A percentile compares a stretch with the other conserved stretches of the same genome.
Evolutionary conservation across 2,113 vertebrate genomes (phyloP).

Genomic region (Larimichthys crocea): DNA sequence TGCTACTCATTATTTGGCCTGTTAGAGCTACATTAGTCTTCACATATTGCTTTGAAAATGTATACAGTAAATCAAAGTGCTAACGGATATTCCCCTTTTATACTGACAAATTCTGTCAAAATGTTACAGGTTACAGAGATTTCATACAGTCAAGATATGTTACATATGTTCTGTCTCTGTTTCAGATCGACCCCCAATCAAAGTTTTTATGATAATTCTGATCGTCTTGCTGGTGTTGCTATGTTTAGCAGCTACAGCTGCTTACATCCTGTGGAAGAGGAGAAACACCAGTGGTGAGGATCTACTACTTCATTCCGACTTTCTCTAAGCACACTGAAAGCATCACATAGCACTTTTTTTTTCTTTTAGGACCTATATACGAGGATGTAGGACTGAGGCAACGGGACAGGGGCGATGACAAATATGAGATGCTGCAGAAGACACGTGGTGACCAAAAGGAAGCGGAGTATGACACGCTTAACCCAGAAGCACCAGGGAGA

Average conservation of each 20-base stretch:
- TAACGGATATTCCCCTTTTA: not conserved
- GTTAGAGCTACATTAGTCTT: not conserved
- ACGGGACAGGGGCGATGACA: conserved; percentile 1
- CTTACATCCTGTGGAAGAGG: not conserved
- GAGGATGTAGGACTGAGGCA: conserved; percentile 23
- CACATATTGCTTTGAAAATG: not conserved
- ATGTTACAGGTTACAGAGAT: not conserved
- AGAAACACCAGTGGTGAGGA: conserved; percentile 30
- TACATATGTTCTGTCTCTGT: not conserved
- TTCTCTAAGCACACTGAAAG: not conserved
- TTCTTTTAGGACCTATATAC: conserved; percentile 27
- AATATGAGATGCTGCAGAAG: conserved; percentile 41
- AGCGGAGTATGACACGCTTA: conserved; percentile 48
- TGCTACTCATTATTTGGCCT: not conserved
- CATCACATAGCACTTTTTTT: not conserved
- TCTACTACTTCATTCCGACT: not conserved
- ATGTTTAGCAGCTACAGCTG: accelerated
- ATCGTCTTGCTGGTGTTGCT: accelerated
- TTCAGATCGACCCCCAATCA: not conserved
- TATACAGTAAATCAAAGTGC: not conserved
- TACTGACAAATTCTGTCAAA: not conserved
- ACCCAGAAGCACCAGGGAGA: not conserved
- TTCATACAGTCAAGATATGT: not conserved
- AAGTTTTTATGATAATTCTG: accelerated
- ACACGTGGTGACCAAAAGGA: not conserved